phyloP scores from a whole-genome alignment of 2,797 vertebrate genomes.

The Lindbergichthys nudifrons region DNA sequence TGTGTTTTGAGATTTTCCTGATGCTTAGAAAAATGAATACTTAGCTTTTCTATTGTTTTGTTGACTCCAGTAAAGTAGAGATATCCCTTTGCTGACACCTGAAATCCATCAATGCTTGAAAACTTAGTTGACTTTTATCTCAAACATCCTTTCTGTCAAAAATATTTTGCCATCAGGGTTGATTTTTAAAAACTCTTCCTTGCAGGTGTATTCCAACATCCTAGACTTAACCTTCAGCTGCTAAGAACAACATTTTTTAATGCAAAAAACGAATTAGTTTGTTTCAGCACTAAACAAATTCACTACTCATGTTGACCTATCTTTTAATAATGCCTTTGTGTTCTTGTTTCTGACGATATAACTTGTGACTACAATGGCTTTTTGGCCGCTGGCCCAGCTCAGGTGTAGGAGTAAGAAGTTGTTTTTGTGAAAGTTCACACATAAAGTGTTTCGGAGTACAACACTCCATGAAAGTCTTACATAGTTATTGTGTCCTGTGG shows the following conservation, averaged over 20 bases:
- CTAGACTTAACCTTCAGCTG: not conserved
- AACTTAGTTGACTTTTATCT: constrained; percentile 18
- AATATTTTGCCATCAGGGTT: not conserved
- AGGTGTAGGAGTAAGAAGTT: not conserved
- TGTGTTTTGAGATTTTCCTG: constrained; percentile 5
- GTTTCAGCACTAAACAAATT: not conserved
- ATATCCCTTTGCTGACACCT: constrained; percentile 3
- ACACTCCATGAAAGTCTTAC: not conserved
- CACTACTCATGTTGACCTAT: not conserved
- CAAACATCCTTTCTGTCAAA: constrained; percentile 12
- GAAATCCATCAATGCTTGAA: constrained; percentile 17
- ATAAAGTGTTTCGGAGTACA: not conserved
- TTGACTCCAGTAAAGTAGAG: not conserved
- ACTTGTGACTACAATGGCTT: not conserved
- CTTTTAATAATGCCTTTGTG: not conserved
- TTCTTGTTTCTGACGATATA: not conserved
- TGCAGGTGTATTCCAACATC: not conserved
- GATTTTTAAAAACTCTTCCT: not conserved
- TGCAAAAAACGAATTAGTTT: not conserved
- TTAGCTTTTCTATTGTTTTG: not conserved
- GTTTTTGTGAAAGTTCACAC: not conserved
- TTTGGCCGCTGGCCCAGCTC: not conserved
- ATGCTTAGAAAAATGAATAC: not conserved
- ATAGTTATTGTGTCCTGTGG: not conserved
- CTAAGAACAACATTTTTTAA: not conserved